phyloP scores from a whole-genome alignment of 2,888 invertebrate genomes.

The Cheilosia vulpina region DNA sequence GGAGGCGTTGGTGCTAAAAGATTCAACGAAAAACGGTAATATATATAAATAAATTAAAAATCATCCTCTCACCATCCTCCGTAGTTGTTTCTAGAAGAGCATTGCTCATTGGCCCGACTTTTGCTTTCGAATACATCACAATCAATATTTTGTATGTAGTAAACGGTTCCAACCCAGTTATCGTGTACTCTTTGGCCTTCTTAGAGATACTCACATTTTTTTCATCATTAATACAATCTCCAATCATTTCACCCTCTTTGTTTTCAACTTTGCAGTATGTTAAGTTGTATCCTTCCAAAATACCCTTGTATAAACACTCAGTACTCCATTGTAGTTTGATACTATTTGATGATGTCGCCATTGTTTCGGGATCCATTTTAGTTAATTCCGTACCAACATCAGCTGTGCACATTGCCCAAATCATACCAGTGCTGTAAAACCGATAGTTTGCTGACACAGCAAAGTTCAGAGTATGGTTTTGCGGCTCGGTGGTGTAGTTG shows the following conservation, averaged over 20 bases:
- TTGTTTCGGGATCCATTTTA: conserved; percentile 80
- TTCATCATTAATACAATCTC: conserved; percentile 16
- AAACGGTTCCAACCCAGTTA: conserved; percentile 89
- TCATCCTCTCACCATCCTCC: conserved; percentile 86
- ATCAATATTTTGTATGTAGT: conserved; percentile 90
- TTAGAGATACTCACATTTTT: conserved; percentile 77
- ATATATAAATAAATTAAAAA: not conserved
- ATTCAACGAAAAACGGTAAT: not conserved
- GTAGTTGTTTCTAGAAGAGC: conserved; percentile 87
- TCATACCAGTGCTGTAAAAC: conserved; percentile 91
- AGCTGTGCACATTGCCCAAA: conserved; percentile 89
- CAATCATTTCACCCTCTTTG: conserved; percentile 38
- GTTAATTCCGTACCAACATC: conserved; percentile 79
- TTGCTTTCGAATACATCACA: conserved; percentile 86
- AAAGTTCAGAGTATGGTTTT: conserved; percentile 86
- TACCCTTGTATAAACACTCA: conserved; percentile 90
- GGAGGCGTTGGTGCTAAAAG: conserved; percentile 85
- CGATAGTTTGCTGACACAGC: conserved; percentile 91
- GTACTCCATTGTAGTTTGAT: conserved; percentile 90
- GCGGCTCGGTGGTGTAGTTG: conserved; percentile 83
- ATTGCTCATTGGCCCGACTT: conserved; percentile 85
- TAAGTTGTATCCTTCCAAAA: conserved; percentile 89
- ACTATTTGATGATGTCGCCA: conserved; percentile 78
- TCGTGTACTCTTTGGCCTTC: conserved; percentile 83
- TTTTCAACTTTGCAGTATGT: conserved; percentile 88